Percentiles rank a stretch among this genome's conserved stretches.
These are phyloP conservation scores for Spilosoma lubricipeda DNA, from an alignment of 2,888 invertebrate species.

Conservation along the genomic window DNA sequence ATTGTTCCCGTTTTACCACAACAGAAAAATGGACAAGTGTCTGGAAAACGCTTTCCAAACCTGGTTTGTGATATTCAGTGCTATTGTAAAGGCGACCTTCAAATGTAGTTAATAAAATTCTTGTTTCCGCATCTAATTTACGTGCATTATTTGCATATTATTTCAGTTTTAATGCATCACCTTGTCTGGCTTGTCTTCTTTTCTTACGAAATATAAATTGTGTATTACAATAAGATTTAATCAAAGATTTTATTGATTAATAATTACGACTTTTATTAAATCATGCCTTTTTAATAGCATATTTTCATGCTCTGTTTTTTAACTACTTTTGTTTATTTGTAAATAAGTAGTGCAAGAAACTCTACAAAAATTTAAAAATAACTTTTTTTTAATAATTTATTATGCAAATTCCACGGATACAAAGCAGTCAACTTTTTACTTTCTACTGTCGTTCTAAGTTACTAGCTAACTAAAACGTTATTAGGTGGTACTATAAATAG, in stretches of 20 bases:
- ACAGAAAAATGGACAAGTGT: constrained; percentile 75
- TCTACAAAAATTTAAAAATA: too few species aligned
- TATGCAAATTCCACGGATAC: too few species aligned
- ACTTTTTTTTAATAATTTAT: too few species aligned
- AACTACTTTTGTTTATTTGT: too few species aligned
- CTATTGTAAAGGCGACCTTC: not conserved
- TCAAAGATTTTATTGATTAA: too few species aligned
- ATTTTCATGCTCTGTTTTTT: not conserved
- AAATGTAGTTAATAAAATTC: not conserved
- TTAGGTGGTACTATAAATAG: too few species aligned
- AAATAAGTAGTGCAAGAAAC: too few species aligned
- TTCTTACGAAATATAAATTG: not conserved
- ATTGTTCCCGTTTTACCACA: constrained; percentile 88
- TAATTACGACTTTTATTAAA: not conserved
- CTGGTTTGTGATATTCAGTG: constrained; percentile 62
- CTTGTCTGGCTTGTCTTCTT: not conserved
- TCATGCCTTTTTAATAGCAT: not conserved
- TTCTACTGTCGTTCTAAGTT: too few species aligned
- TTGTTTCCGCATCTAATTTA: not conserved
- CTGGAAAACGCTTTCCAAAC: constrained; percentile 64
- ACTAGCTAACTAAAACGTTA: too few species aligned
- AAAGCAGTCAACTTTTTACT: too few species aligned
- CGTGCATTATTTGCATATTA: not conserved
- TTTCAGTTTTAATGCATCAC: not conserved
- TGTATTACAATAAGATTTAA: not conserved